These are phyloP conservation scores for Brachypteracias leptosomus DNA, from an alignment of 2,113 vertebrate genomes.

Conservation along the genomic window DNA sequence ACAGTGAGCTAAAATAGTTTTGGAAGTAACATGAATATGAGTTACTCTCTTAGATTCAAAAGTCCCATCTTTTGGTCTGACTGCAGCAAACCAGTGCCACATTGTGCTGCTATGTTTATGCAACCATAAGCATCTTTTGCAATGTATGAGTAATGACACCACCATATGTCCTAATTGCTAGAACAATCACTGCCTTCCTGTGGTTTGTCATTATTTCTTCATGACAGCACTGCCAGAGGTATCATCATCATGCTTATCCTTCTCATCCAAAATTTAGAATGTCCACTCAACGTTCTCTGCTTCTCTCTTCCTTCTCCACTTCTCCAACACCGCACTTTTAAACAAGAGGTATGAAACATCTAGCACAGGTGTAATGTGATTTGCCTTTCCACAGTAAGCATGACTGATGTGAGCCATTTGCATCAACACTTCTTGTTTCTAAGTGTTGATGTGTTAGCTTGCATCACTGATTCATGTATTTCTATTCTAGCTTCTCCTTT, in stretches of 20 bases:
- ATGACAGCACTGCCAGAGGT: background rate
- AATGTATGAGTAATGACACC: background rate
- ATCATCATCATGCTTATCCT: background rate
- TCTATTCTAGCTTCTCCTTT: background rate
- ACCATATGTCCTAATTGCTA: background rate
- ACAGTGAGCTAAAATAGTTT: background rate
- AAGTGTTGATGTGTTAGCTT: background rate
- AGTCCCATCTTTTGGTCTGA: background rate
- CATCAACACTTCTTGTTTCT: background rate
- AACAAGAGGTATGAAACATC: background rate
- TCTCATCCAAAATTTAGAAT: background rate
- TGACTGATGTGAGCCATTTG: background rate
- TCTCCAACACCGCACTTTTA: background rate
- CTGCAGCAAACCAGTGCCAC: background rate
- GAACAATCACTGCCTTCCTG: background rate
- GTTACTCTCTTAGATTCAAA: background rate
- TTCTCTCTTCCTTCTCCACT: background rate
- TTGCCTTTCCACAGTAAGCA: background rate
- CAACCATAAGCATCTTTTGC: background rate
- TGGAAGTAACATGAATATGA: background rate
- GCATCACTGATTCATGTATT: background rate
- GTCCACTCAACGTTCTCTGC: background rate
- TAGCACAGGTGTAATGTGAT: background rate
- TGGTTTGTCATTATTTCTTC: background rate
- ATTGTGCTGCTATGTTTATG: background rate